Conservation (phyloP, 2,797 vertebrate species). For the Phrynocephalus forsythii region DNA sequence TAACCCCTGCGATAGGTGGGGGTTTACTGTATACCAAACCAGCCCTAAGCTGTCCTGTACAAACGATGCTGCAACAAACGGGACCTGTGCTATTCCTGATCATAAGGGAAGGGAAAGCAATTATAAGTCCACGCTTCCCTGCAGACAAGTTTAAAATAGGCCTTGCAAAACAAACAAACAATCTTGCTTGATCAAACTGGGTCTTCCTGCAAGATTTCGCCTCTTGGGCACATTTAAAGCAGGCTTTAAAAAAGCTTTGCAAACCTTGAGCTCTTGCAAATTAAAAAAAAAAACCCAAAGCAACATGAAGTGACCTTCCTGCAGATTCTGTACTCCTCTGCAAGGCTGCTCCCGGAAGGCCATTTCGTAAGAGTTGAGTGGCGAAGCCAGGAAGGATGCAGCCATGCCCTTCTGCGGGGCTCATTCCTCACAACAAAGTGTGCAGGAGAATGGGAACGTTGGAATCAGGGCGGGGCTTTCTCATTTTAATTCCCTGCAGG, state of each 20-base stretch:
- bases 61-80: neutral
- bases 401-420: too few species aligned
- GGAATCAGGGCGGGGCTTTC: accelerated
- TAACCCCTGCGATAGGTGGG: too few species aligned
- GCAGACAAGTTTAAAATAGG: neutral
- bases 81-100: neutral
- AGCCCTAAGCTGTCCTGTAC: neutral
- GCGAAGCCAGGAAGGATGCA: too few species aligned
- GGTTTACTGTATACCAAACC: neutral
- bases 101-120: neutral
- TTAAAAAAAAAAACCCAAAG: neutral
- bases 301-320: neutral
- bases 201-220: neutral
- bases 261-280: neutral
- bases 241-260: neutral
- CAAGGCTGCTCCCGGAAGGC: neutral
- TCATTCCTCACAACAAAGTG: neutral
- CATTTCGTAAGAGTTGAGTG: neutral
- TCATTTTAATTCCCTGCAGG: slow-evolving; percentile 68
- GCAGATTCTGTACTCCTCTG: neutral
- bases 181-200: neutral
- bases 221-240: neutral
- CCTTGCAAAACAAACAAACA: neutral
- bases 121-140: neutral
- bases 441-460: neutral